Evolutionary conservation across 2,888 invertebrate genomes (phyloP), one percentile per base, ranked within the genome.

Genomic region (Orchestes rusci): DNA sequence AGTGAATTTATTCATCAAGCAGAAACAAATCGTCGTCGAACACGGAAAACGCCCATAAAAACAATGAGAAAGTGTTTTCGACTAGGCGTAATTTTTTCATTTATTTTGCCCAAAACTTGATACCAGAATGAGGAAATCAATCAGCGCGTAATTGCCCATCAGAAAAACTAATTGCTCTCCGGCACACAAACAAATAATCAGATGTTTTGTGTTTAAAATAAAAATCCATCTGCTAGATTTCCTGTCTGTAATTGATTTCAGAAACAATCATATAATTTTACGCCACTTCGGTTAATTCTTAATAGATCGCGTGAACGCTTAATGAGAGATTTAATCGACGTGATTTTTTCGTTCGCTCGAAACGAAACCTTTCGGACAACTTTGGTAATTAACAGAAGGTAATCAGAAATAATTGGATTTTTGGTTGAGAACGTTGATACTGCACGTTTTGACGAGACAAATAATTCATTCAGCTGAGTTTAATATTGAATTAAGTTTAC

Each of bases 121-220:
- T n/a, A n/a, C n/a, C n/a, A n/a, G n/a, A n/a, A n/a, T n/a, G n/a
- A n/a, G n/a, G n/a, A n/a, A n/a, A n/a, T n/a, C n/a, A n/a, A n/a
- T n/a, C n/a, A n/a, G n/a, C n/a, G n/a, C n/a, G n/a, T n/a, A n/a
- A n/a, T n/a, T n/a, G n/a, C n/a, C n/a, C n/a, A n/a, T n/a, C n/a
- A 10, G 13, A 15, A 38, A 38, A 31, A 31, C n/a, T 13, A 31
- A 31, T 20, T n/a, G 23, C 23, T 7, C 23, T 10, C 10, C 23
- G 27, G 34, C 60, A 62, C 62, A 64, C 63, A 65, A 64, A n/a
- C n/a, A n/a, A 62, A 61, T 62, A 64, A 65, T 43, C 31, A 46
- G 37, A 46, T 36, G 41, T 38, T 46, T 32, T 40, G 34, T 34
- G 37, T 46, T 46, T 27, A 46, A 41, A 46, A 37, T 46, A 40